phyloP scores from a whole-genome alignment of 2,113 vertebrate species.

The Barbus barbus region DNA sequence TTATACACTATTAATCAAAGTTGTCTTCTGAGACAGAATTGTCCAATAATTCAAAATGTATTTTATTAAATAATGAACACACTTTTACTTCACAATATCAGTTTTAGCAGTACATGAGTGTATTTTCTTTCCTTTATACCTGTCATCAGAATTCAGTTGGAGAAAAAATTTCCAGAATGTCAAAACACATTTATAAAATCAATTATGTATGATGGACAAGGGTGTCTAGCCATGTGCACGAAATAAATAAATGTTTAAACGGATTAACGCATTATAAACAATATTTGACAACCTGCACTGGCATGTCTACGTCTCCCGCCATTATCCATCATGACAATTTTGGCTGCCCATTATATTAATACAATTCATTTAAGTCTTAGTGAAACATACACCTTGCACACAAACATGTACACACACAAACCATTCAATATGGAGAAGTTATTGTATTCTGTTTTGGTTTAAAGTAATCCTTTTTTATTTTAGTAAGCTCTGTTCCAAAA shows the following conservation, averaged over 20 bases:
- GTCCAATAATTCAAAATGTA: neutral
- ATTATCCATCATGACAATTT: constrained; percentile 55
- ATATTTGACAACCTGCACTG: constrained; percentile 46
- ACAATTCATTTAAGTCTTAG: constrained; percentile 31
- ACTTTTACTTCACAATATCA: neutral
- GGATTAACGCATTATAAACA: constrained; percentile 49
- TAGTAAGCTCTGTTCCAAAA: neutral
- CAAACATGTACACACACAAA: neutral
- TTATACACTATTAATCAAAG: constrained; percentile 19
- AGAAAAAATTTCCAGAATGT: constrained; percentile 44
- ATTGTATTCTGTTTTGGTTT: neutral
- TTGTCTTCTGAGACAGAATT: neutral
- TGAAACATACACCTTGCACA: constrained; percentile 26
- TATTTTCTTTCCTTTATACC: constrained; percentile 32
- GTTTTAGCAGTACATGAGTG: constrained; percentile 8
- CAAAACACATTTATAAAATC: constrained; percentile 55
- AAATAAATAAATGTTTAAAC: constrained; percentile 60
- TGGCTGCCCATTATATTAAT: constrained; percentile 46
- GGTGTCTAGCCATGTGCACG: constrained; percentile 48
- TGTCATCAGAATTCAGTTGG: constrained; percentile 49
- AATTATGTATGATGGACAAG: constrained; percentile 60
- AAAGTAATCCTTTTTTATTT: neutral
- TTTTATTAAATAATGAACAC: constrained; percentile 22
- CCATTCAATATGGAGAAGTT: neutral
- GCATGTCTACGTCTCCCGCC: constrained; percentile 42